Conservation (phyloP, 2,888 invertebrate species). For the Philereme transversata region DNA sequence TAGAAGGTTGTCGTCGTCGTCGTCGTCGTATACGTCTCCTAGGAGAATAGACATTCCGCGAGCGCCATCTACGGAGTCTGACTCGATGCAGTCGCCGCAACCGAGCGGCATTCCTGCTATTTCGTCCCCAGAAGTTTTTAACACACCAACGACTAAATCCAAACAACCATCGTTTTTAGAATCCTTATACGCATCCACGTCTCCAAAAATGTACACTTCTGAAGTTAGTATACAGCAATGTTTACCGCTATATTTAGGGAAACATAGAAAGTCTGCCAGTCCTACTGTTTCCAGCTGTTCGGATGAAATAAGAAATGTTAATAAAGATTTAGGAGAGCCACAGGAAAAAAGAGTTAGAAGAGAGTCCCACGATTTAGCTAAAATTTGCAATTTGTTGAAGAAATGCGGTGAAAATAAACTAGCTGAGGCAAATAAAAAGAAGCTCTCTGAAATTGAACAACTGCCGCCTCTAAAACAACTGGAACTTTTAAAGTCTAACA, state of each 20-base stretch:
- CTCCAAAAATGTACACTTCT: conserved; percentile 83
- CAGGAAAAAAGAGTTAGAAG: conserved; percentile 71
- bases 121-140: conserved; percentile 87
- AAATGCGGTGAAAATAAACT: conserved; percentile 60
- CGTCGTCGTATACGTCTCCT: conserved; percentile 74
- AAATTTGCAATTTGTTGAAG: conserved; percentile 69
- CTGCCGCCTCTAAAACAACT: conserved; percentile 87
- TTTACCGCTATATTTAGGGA: conserved; percentile 88
- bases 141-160: conserved; percentile 73
- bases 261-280: conserved; percentile 87
- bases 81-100: conserved; percentile 89
- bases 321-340: conserved; percentile 78
- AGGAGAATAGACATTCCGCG: conserved; percentile 79
- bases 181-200: conserved; percentile 84
- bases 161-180: conserved; percentile 85
- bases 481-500: conserved; percentile 86
- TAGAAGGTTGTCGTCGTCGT: conserved; percentile 74
- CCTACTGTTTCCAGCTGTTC: conserved; percentile 90
- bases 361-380: conserved; percentile 67
- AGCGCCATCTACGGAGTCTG: conserved; percentile 87
- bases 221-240: conserved; percentile 85
- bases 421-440: conserved; percentile 55
- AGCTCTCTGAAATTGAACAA: conserved; percentile 71
- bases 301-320: conserved; percentile 86
- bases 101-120: conserved; percentile 89